Percentiles rank a stretch among this genome's conserved stretches.
phyloP scores from a whole-genome alignment of 1,140 invertebrate species.

The Penaeus vannamei region DNA sequence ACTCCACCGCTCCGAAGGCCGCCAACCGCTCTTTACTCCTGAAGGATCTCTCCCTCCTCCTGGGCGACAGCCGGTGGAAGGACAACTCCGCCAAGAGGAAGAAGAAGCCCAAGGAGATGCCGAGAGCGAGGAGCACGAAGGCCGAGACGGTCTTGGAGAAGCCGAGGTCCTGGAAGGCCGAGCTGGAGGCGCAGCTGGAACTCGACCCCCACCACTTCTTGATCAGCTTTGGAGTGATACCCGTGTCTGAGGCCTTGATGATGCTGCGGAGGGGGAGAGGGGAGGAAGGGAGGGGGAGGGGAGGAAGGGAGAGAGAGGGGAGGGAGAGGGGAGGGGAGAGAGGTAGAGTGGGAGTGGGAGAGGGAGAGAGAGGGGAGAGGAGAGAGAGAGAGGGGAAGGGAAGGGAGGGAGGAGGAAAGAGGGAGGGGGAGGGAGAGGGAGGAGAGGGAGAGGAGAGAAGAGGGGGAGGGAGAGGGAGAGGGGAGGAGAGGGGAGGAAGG shows the following conservation, averaged over 20 bases:
- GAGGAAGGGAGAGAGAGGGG: neutral
- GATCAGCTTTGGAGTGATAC: neutral
- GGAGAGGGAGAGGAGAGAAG: too few relatives aligned
- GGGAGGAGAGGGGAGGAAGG: too few relatives aligned
- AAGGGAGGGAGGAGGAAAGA: too few relatives aligned
- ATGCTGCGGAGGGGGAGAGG: neutral
- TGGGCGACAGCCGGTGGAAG: neutral
- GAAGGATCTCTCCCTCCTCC: neutral
- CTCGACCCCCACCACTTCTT: neutral
- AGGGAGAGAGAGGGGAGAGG: too few relatives aligned
- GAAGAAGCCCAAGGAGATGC: neutral
- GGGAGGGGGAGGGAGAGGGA: too few relatives aligned
- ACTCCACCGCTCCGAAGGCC: too few relatives aligned
- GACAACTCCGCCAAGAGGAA: neutral
- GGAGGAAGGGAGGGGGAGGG: neutral
- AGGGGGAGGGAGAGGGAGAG: too few relatives aligned
- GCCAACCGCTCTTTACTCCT: too few relatives aligned
- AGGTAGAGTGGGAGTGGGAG: too few relatives aligned
- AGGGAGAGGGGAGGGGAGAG: too few relatives aligned
- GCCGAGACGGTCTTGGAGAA: constrained; percentile 15
- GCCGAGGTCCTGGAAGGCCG: neutral
- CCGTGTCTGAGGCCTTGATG: neutral
- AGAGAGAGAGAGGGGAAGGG: too few relatives aligned
- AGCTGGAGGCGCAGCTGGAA: neutral
- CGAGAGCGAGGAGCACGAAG: neutral